These are phyloP conservation scores for Prionace glauca DNA, from an alignment of 2,797 vertebrate species.

Conservation along the genomic window DNA sequence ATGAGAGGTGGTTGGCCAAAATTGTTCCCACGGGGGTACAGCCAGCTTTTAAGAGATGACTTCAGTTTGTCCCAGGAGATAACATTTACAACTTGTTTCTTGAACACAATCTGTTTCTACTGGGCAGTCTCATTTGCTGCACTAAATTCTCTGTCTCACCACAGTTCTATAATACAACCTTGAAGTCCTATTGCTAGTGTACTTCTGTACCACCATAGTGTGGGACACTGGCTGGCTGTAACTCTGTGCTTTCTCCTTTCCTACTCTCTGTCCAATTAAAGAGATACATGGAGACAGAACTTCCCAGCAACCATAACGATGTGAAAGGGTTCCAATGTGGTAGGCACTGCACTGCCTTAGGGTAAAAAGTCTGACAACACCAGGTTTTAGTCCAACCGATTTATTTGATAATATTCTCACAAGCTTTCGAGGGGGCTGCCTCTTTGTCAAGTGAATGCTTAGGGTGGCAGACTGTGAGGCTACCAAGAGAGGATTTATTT, in stretches of 20 bases:
- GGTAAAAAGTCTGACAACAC: too few relatives aligned
- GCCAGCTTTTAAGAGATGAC: background rate
- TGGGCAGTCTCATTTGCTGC: background rate
- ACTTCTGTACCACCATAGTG: background rate
- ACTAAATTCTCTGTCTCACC: background rate
- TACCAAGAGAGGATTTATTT: background rate
- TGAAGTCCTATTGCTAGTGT: too few relatives aligned
- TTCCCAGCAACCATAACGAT: background rate
- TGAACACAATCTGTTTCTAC: background rate
- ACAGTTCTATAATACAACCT: background rate
- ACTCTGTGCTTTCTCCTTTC: background rate
- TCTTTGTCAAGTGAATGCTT: too few relatives aligned
- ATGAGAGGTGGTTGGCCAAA: background rate
- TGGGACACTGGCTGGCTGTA: background rate
- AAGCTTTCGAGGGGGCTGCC: too few relatives aligned
- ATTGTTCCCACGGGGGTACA: background rate
- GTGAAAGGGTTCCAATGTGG: too few relatives aligned
- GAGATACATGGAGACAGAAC: background rate
- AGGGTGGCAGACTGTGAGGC: background rate
- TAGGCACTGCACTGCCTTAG: background rate
- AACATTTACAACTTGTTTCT: background rate
- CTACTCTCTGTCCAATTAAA: background rate
- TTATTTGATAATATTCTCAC: too few relatives aligned
- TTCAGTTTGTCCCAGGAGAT: background rate
- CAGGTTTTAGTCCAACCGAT: too few relatives aligned